Conservation (phyloP, 2,888 invertebrate genomes). For the Rhamphomyia laevipes region DNA sequence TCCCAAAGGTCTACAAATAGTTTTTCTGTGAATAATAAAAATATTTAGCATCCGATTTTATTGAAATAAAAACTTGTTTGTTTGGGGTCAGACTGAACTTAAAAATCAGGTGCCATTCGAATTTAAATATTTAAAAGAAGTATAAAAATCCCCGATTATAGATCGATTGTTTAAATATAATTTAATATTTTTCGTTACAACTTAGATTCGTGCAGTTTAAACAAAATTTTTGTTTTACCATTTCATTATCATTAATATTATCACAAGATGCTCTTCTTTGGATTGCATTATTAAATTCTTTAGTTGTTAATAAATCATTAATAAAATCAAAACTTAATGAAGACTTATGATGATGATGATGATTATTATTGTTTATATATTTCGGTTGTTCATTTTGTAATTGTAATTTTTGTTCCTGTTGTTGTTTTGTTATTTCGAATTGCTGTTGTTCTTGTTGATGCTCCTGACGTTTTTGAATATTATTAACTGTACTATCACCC, state of each 20-base stretch:
- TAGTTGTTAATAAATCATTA: constrained; percentile 11
- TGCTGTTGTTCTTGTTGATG: constrained; percentile 9
- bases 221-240: constrained; percentile 18
- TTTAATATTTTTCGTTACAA: too few relatives aligned
- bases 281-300: constrained; percentile 7
- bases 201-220: too few relatives aligned
- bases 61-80: too few relatives aligned
- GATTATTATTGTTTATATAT: constrained; percentile 11
- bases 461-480: constrained; percentile 6
- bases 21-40: too few relatives aligned
- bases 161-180: too few relatives aligned
- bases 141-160: too few relatives aligned
- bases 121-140: too few relatives aligned
- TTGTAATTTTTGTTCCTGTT: constrained; percentile 7
- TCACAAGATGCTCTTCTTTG: constrained; percentile 28
- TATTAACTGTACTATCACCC: background rate
- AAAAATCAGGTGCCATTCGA: too few relatives aligned
- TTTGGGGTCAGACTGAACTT: too few relatives aligned
- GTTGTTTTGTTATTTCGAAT: background rate
- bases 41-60: too few relatives aligned
- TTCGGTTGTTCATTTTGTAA: constrained; percentile 10
- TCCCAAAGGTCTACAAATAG: too few relatives aligned
- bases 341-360: constrained; percentile 12
- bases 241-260: constrained; percentile 23
- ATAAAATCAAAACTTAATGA: constrained; percentile 15